Base-by-base conservation (phyloP, 2,797 vertebrate species). In the Pseudochromis fuscus region DNA sequence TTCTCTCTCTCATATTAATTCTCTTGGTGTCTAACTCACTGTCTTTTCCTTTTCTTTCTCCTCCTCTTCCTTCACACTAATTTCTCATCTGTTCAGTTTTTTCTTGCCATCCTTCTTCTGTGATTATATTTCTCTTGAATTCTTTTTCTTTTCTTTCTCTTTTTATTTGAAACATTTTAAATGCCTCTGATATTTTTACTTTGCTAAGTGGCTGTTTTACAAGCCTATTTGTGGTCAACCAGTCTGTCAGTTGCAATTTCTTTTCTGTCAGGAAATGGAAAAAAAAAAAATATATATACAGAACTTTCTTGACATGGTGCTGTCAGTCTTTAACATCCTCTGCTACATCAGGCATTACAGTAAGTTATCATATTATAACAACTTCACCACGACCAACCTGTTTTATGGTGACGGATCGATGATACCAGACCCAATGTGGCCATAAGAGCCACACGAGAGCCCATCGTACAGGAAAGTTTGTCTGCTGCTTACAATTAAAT, bases 181-280 rank as follows among this genome's bases (percentile, higher is more conserved):
- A 60, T 42, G 0, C 12, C 4, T 63, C 13, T 62, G n/a, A 27
- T 60, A 21, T 57, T 45, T 69, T 68, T n/a, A 1, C 9, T 44
- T 66, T 31, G 18, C 10, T 79, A 42, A 25, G 25, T 33, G 40
- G n/a, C 38, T 48, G 19, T 57, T 82, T 56, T 23, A 63, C 30
- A 40, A 55, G 40, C 23, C 12, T 8, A 5, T 81, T 64, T 46
- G 7, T 7, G 48, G 23, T 4, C 6, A 30, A 50, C 16, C 23
- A 25, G n/a, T 48, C 31, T n/a, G 19, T 42, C 37, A 19, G 27
- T 28, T 35, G 33, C 16, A 57, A 37, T 15, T 15, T 58, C 49
- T 49, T 16, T 3, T 7, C 35, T 35, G 8, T 10, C 1, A 28
- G 37, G 33, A 67, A 63, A 71, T 16, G 11, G 6, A 16, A 4